phyloP scores from a whole-genome alignment of 2,113 vertebrate species.

The Argyrosomus japonicus region DNA sequence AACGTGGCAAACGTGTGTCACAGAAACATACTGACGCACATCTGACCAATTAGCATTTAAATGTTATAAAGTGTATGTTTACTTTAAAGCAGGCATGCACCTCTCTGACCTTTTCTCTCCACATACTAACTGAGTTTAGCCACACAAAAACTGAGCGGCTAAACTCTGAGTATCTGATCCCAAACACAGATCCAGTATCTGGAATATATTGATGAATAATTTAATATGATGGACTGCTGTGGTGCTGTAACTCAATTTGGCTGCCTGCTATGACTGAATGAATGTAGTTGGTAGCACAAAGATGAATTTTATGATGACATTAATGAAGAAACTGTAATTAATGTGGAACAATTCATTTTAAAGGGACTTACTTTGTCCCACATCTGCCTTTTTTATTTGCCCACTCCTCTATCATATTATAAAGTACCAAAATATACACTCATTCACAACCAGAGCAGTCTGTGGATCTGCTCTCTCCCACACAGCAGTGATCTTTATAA shows the following conservation, averaged over 20 bases:
- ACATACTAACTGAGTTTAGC: background rate
- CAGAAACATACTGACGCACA: too few species aligned
- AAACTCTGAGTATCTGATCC: background rate
- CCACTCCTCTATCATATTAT: background rate
- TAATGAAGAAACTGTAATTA: background rate
- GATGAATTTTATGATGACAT: background rate
- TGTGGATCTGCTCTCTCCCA: background rate
- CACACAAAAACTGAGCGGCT: background rate
- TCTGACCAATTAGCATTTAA: too few species aligned
- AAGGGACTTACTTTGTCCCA: background rate
- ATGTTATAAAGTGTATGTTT: too few species aligned
- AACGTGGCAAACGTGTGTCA: too few species aligned
- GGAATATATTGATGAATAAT: background rate
- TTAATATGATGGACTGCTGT: background rate
- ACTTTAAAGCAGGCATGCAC: too few species aligned
- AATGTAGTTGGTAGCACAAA: background rate
- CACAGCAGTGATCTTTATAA: background rate
- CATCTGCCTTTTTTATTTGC: background rate
- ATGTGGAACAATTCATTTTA: background rate
- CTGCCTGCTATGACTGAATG: background rate
- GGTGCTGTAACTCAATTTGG: background rate
- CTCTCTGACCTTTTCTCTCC: background rate
- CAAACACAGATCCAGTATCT: background rate
- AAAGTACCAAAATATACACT: background rate
- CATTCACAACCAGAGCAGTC: background rate